Base-by-base conservation (phyloP, 53 echinoderm and acorn worm species). In the Echinometra lucunter region DNA sequence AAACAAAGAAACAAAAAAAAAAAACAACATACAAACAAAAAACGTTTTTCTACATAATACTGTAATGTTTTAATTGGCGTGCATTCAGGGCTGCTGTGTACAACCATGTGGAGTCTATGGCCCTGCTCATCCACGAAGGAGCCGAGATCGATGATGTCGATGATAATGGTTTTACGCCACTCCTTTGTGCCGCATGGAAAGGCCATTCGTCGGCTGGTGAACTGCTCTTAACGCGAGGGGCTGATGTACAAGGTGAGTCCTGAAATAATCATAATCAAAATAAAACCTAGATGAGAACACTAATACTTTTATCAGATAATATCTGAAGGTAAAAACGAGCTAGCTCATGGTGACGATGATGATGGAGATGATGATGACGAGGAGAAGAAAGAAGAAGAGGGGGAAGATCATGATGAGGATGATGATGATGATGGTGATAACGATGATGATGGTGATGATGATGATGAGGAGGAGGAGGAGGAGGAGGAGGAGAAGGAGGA, bases 141-240 rank as follows among this genome's bases (percentile, higher is more conserved):
- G 53, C 94, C 74, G 25, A 57, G 42, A 87, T 95, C 37, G 96
- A 96, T 19, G 95, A 95, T 37, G 42, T 92, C 25, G 98, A 96
- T 78, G 90, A 95, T 17, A 96, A 95, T 34, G 92, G 91, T 87
- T 96, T 96, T 74, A 98, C 97, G 19, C 97, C 98, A 0, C 87
- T 98, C 15, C 93, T 98, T 44, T 96, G 95, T 21, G 95, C 98
- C 19, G 96, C 97, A 3, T 98, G 97, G 98, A 97, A 97, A 89
- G 98, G 98, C 10, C 97, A 98, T 42, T 66, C 45, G 23, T 95
- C 95, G 1, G 96, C 95, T 0, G 98, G 90, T 38, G 56, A 74
- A 0, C 72, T 95, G 38, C 95, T 98, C 13, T 42, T 98, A 0
- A 82, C 78, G 2, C 75, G 92, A 28, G 96, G 96, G 28, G 96